Conservation (phyloP, 2,113 vertebrate species). For the Mirounga angustirostris region DNA sequence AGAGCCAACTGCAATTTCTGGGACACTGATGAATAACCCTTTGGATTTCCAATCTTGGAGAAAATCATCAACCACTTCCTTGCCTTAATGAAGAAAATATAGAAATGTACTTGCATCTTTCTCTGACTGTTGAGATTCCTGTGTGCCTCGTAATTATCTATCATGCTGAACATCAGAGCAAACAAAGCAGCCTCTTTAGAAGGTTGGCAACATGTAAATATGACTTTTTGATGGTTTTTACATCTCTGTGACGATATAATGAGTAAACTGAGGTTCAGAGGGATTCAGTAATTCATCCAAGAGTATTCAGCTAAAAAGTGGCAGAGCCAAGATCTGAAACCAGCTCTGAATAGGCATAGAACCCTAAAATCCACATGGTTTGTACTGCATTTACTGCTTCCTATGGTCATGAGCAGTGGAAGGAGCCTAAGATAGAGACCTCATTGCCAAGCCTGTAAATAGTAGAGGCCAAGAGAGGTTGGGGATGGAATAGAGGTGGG, state of each 20-base stretch:
- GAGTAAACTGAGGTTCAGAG: background rate
- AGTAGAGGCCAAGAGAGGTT: background rate
- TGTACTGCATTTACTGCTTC: background rate
- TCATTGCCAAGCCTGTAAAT: background rate
- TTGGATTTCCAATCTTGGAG: background rate
- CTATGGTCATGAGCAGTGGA: background rate
- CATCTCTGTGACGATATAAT: background rate
- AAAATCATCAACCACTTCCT: background rate
- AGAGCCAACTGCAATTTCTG: background rate
- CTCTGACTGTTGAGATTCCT: background rate
- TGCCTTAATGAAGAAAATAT: background rate
- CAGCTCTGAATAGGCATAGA: background rate
- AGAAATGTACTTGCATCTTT: background rate
- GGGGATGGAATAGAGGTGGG: background rate
- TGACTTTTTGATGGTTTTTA: background rate
- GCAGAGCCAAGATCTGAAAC: background rate
- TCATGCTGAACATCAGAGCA: background rate
- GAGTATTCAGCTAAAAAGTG: background rate
- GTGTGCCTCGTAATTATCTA: background rate
- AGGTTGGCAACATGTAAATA: background rate
- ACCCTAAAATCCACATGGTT: too few species aligned
- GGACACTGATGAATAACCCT: background rate
- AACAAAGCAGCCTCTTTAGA: constrained; percentile 14
- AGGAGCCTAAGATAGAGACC: background rate
- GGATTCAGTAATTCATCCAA: background rate